A percentile compares a stretch with the other conserved stretches of the same genome.
Conservation (phyloP, 1,140 invertebrate species). For the Archivesica marissinica region DNA sequence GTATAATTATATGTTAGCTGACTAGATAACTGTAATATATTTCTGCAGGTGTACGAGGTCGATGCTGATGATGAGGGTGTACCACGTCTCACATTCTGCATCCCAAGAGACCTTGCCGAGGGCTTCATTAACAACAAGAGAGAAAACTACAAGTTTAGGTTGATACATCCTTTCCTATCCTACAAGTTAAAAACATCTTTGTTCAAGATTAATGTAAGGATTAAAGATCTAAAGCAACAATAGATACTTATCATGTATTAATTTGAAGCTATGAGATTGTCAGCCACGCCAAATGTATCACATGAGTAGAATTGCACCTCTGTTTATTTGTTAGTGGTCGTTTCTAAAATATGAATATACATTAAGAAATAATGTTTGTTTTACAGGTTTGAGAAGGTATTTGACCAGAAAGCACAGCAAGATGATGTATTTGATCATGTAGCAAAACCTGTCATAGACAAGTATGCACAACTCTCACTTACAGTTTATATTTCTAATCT, state of each 20-base stretch:
- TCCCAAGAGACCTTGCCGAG: slow-evolving; percentile 81
- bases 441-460: slow-evolving; percentile 83
- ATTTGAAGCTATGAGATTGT: no score
- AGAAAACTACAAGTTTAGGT: slow-evolving; percentile 83
- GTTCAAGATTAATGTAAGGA: no score
- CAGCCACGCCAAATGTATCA: no score
- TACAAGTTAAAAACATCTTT: no score
- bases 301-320: no score
- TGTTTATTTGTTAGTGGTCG: no score
- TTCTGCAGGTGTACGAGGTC: slow-evolving; percentile 80
- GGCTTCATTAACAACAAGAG: slow-evolving; percentile 84
- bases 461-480: no score
- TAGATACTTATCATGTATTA: no score
- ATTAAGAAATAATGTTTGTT: no score
- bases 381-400: slow-evolving; percentile 82
- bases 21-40: background rate
- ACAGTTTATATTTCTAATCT: no score
- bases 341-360: no score
- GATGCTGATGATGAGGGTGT: slow-evolving; percentile 79
- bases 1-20: background rate
- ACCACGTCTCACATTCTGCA: slow-evolving; percentile 75
- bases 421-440: slow-evolving; percentile 83
- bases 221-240: no score
- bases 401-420: slow-evolving; percentile 82
- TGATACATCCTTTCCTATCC: background rate